These are phyloP conservation scores for Austrolebias charrua DNA, from an alignment of 2,797 vertebrate species.

Conservation along the genomic window DNA sequence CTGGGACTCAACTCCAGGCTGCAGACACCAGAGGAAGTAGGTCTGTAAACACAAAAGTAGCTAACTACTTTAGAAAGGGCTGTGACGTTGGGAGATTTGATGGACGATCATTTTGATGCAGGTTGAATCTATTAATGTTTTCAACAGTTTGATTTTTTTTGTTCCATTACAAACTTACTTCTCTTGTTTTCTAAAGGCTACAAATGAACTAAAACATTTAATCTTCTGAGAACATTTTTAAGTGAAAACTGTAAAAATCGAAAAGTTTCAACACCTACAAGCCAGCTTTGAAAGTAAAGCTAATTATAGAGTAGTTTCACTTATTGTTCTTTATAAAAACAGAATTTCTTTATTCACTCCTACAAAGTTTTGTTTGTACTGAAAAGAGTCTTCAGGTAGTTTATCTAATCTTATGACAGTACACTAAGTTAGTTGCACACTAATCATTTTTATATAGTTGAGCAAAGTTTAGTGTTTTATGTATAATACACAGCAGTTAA, in stretches of 20 bases:
- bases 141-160: neutral
- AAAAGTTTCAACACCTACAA: neutral
- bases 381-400: too few species aligned
- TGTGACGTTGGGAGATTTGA: neutral
- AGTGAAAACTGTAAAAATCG: neutral
- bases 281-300: neutral
- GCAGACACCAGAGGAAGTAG: neutral
- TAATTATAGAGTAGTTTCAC: neutral
- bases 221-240: neutral
- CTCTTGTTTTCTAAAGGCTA: too few species aligned
- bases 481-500: too few species aligned
- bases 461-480: too few species aligned
- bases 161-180: too few species aligned
- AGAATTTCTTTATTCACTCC: neutral
- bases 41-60: neutral
- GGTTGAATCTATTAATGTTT: neutral
- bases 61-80: neutral
- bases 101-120: conserved; percentile 1
- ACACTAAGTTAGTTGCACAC: too few species aligned
- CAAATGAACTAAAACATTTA: too few species aligned
- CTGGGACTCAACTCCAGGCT: conserved; percentile 3
- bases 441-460: too few species aligned
- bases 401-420: too few species aligned
- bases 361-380: neutral
- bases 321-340: neutral